Evolutionary conservation across 2,113 vertebrate genomes (phyloP), one percentile per base, ranked within the genome.

Genomic region (Motacilla alba): DNA sequence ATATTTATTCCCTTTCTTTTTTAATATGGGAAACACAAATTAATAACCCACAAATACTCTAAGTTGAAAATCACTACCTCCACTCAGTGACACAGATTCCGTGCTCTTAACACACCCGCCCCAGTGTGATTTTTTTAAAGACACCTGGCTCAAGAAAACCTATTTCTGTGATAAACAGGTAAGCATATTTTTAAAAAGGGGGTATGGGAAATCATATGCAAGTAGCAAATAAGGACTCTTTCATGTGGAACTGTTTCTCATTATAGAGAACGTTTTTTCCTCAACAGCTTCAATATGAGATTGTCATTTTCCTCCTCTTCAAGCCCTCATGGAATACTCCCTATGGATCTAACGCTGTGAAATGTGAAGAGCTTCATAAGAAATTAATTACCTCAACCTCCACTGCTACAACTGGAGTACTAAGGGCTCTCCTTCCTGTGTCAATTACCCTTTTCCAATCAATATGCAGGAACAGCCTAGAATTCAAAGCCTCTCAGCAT

Each of bases 311-410:
- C 56, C 82, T 62, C 28, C 30, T 90, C 35, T 74, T 92, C 49
- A 62, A 46, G 55, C 22, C 70, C 62, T 58, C 50, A 30, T 16
- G 35, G 70, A 64, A 67, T 76, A 58, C 26, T 92, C 90, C 58
- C 70, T 67, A n/a, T 43, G 50, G 79, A 83, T 69, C 70, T 76
- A 56, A 66, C n/a, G 53, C 53, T 76, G n/a, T 30, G 85, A 94
- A 75, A 80, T 77, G 41, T 76, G 59, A 83, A 86, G 67, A 35
- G 56, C n/a, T 50, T 62, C 19, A 9, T 63, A 77, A 88, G 88
- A 80, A 95, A 94, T 86, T n/a, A 90, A 92, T 90, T 87, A 76
- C 55, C 55, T 90, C 75, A 85, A 73, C 53, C n/a, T 62, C 67
- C 77, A 11, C 47, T 8, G 7, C 66, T 83, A 62, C 24, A 90